phyloP scores from a whole-genome alignment of 2,797 vertebrate genomes.

The Hoplostethus mediterraneus region DNA sequence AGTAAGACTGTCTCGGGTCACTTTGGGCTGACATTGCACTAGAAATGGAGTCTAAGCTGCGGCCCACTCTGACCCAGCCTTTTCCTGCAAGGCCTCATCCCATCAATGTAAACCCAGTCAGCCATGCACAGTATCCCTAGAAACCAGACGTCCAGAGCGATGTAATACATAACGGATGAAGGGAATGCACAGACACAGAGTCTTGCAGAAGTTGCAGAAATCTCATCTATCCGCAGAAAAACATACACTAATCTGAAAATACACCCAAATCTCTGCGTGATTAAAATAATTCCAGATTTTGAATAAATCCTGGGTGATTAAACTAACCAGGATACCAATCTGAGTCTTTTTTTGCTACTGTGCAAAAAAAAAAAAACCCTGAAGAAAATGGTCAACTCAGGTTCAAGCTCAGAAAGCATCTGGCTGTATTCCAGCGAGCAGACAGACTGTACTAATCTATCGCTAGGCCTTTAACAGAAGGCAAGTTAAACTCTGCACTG shows the following conservation, averaged over 20 bases:
- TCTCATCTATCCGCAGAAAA: slow-evolving; percentile 57
- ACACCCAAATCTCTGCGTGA: slow-evolving; percentile 59
- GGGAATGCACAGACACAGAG: slow-evolving; percentile 8
- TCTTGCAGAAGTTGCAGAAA: slow-evolving; percentile 48
- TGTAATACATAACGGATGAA: slow-evolving; percentile 24
- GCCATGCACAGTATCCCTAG: slow-evolving; percentile 6
- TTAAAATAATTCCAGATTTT: slow-evolving; percentile 71
- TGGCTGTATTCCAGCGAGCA: slow-evolving; percentile 11
- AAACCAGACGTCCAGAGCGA: slow-evolving; percentile 29
- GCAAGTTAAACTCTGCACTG: slow-evolving; percentile 4
- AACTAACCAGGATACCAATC: slow-evolving; percentile 34
- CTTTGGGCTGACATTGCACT: slow-evolving; percentile 51
- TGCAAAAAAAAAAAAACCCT: background rate
- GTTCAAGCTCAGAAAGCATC: background rate
- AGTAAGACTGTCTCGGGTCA: slow-evolving; percentile 46
- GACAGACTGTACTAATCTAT: slow-evolving; percentile 7
- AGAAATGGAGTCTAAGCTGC: slow-evolving; percentile 33
- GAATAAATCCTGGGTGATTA: slow-evolving; percentile 57
- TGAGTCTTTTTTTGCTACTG: slow-evolving; percentile 6
- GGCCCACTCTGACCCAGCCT: slow-evolving; percentile 1
- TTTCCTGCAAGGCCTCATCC: slow-evolving; percentile 31
- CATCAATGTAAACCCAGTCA: slow-evolving; percentile 13
- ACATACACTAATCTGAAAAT: slow-evolving; percentile 59
- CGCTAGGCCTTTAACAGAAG: slow-evolving; percentile 2
- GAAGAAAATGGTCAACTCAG: background rate